Evolutionary conservation across 2,797 vertebrate genomes (phyloP).

Genomic region (Pseudomugil gertrudae): DNA sequence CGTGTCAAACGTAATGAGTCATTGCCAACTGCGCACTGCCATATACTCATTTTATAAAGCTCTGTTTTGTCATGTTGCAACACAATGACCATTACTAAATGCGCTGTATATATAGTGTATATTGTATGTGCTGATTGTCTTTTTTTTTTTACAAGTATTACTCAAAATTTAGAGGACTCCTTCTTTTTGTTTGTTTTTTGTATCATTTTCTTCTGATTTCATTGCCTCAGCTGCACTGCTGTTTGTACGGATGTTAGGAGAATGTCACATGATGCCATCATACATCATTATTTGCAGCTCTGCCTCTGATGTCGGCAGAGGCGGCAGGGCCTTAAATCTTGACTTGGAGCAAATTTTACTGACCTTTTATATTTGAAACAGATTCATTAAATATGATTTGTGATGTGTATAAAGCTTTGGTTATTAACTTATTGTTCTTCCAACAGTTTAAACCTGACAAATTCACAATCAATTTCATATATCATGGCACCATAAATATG

Average conservation of each 20-base stretch:
- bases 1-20: slow-evolving; percentile 75
- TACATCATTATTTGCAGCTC: slow-evolving; percentile 44
- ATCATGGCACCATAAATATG: slow-evolving; percentile 38
- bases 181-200: slow-evolving; percentile 44
- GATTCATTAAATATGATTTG: slow-evolving; percentile 79
- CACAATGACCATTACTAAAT: slow-evolving; percentile 77
- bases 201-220: slow-evolving; percentile 38
- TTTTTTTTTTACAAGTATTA: slow-evolving; percentile 67
- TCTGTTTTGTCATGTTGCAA: slow-evolving; percentile 73
- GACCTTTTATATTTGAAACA: slow-evolving; percentile 78
- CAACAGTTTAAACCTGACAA: slow-evolving; percentile 62
- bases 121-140: slow-evolving; percentile 72
- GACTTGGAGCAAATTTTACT: slow-evolving; percentile 71
- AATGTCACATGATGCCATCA: slow-evolving; percentile 30
- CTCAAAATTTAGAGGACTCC: slow-evolving; percentile 55
- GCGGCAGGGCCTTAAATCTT: slow-evolving; percentile 65
- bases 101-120: slow-evolving; percentile 78
- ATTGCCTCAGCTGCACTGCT: slow-evolving; percentile 48
- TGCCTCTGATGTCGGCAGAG: slow-evolving; percentile 52
- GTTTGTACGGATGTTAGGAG: slow-evolving; percentile 58
- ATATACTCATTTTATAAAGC: slow-evolving; percentile 71
- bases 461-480: slow-evolving; percentile 58
- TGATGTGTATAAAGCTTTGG: slow-evolving; percentile 77
- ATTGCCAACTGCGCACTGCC: slow-evolving; percentile 77
- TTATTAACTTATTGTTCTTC: slow-evolving; percentile 80